These are phyloP conservation scores for Eubasilissa splendida DNA, from an alignment of 2,888 invertebrate genomes.

Conservation along the genomic window DNA sequence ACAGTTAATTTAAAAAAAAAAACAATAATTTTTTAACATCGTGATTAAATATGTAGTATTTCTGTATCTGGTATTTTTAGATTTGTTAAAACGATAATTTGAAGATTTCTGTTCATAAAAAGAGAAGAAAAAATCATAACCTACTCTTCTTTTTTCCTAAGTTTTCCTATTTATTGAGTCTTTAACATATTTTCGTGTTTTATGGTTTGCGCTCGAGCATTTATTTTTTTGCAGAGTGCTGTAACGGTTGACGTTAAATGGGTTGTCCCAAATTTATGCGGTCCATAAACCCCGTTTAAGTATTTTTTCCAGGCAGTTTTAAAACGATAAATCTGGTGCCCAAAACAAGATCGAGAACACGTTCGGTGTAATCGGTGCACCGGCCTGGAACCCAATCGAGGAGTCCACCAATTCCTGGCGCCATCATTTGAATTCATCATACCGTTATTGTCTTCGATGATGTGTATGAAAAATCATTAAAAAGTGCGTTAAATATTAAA, in stretches of 20 bases:
- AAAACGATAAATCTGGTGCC: conserved; percentile 26
- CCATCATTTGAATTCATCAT: not conserved
- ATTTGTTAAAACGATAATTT: no score
- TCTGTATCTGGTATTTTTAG: no score
- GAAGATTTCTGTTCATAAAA: no score
- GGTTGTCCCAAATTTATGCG: conserved; percentile 39
- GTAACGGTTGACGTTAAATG: conserved; percentile 35
- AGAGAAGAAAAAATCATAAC: no score
- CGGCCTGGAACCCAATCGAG: not conserved
- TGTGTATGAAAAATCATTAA: no score
- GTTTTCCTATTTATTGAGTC: conserved; percentile 14
- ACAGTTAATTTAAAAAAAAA: no score
- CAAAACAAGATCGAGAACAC: conserved; percentile 31
- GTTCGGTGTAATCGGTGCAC: conserved; percentile 20
- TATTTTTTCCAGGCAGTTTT: conserved; percentile 35
- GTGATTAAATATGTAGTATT: no score
- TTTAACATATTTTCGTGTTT: conserved; percentile 29
- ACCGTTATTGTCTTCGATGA: no score
- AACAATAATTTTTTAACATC: no score
- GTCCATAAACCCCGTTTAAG: conserved; percentile 31
- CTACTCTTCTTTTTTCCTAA: not conserved
- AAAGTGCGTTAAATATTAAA: no score
- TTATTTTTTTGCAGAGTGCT: conserved; percentile 36
- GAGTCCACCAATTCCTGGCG: not conserved
- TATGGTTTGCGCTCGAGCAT: conserved; percentile 33